Percentiles rank a stretch among this genome's conserved stretches.
phyloP scores from a whole-genome alignment of 2,888 invertebrate genomes.

The Paralinhomoeus sp. region DNA sequence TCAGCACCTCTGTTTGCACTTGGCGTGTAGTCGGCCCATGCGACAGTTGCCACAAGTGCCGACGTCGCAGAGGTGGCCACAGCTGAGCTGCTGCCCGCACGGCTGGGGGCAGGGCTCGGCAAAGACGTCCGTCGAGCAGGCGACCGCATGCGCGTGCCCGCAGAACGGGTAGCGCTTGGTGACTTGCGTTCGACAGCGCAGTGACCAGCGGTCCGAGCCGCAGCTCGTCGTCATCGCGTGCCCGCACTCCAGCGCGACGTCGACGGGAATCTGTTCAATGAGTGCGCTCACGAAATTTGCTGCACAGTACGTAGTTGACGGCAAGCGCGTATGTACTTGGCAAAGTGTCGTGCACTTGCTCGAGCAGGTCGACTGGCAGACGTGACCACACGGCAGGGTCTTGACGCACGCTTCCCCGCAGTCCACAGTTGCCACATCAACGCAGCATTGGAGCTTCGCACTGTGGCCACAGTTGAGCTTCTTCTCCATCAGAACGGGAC shows the following conservation, averaged over 20 bases:
- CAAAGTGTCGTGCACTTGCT: conserved; percentile 12
- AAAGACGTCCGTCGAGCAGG: too few relatives aligned
- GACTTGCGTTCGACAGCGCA: conserved; percentile 2
- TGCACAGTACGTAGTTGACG: too few relatives aligned
- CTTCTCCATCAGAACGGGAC: conserved; percentile 9
- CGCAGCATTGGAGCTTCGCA: conserved; percentile 5
- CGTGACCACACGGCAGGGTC: conserved; percentile 33
- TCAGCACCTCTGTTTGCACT: too few relatives aligned
- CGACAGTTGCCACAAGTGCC: too few relatives aligned
- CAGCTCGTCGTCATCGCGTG: conserved; percentile 8
- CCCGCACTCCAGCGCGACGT: conserved; percentile 12
- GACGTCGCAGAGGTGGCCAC: too few relatives aligned
- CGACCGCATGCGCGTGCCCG: conserved; percentile 3
- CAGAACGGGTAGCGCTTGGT: conserved; percentile 2
- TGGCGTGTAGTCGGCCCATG: too few relatives aligned
- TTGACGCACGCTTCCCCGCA: conserved; percentile 15
- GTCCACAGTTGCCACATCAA: conserved; percentile 7
- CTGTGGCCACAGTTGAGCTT: conserved; percentile 8
- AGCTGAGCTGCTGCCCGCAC: too few relatives aligned
- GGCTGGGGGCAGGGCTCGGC: too few relatives aligned
- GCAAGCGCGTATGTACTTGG: too few relatives aligned
- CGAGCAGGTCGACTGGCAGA: conserved; percentile 34
- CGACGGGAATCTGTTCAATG: background rate
- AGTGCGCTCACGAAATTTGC: too few relatives aligned
- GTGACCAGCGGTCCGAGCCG: background rate